Percentiles rank a stretch among this genome's conserved stretches.
Evolutionary conservation across 2,113 vertebrate species (phyloP).

Genomic region (Psittacus erithacus): DNA sequence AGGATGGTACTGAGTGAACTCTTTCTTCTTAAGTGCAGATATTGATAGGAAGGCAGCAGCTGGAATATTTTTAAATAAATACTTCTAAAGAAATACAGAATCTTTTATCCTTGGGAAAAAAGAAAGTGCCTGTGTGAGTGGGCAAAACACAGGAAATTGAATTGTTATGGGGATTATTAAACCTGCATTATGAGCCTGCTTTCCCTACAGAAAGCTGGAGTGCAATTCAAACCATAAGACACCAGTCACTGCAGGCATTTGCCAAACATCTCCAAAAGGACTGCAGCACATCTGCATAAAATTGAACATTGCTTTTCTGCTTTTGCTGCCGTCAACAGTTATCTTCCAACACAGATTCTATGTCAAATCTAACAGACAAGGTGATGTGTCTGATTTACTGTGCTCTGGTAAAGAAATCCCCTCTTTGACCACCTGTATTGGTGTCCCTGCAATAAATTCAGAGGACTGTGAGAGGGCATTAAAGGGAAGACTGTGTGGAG

Average conservation of each 20-base stretch:
- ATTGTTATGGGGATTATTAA: background rate
- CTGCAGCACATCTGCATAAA: background rate
- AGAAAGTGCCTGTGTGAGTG: background rate
- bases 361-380: background rate
- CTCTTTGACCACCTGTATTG: background rate
- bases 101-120: background rate
- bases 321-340: background rate
- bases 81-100: background rate
- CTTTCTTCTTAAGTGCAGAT: background rate
- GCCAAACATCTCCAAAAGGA: background rate
- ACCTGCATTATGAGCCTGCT: background rate
- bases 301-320: background rate
- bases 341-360: background rate
- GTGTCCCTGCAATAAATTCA: background rate
- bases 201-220: background rate
- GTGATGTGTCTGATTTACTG: background rate
- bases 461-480: background rate
- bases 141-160: background rate
- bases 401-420: background rate
- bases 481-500: background rate
- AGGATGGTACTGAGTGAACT: background rate
- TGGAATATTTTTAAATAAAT: constrained; percentile 1
- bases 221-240: background rate
- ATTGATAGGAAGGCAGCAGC: background rate
- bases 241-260: background rate